phyloP scores from a whole-genome alignment of 2,888 invertebrate genomes.

The Heliconius hortense region DNA sequence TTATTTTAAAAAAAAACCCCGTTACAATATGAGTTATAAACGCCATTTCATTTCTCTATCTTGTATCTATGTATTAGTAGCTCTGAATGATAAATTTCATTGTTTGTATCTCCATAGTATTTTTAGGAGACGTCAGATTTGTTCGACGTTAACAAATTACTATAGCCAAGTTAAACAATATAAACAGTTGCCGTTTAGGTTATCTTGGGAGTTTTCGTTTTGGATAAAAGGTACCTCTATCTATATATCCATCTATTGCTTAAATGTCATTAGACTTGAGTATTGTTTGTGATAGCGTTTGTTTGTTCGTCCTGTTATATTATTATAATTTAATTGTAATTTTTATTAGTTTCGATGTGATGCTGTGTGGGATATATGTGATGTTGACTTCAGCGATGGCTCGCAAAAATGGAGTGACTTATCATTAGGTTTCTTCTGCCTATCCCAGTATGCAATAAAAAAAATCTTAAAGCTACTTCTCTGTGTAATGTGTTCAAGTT shows the following conservation, averaged over 20 bases:
- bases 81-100: slow-evolving; percentile 61
- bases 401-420: not conserved
- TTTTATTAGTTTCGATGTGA: not conserved
- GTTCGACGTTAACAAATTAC: slow-evolving; percentile 78
- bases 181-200: slow-evolving; percentile 78
- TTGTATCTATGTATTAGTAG: slow-evolving; percentile 48
- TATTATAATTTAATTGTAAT: not conserved
- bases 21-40: slow-evolving; percentile 59
- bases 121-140: slow-evolving; percentile 50
- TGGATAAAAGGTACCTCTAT: slow-evolving; percentile 70
- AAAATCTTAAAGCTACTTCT: not conserved
- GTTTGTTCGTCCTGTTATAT: slow-evolving; percentile 4
- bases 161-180: slow-evolving; percentile 67
- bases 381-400: too few relatives aligned
- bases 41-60: slow-evolving; percentile 59
- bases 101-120: slow-evolving; percentile 66
- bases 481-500: not conserved
- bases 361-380: too few relatives aligned
- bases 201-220: slow-evolving; percentile 78
- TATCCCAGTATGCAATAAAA: not conserved
- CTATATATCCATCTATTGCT: slow-evolving; percentile 63
- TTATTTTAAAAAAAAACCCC: slow-evolving; percentile 40
- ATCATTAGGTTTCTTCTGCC: not conserved
- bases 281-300: slow-evolving; percentile 1
- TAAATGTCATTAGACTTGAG: slow-evolving; percentile 77